These are phyloP conservation scores for Cryptocephalus moraei DNA, from an alignment of 2,888 invertebrate species.

Conservation along the genomic window DNA sequence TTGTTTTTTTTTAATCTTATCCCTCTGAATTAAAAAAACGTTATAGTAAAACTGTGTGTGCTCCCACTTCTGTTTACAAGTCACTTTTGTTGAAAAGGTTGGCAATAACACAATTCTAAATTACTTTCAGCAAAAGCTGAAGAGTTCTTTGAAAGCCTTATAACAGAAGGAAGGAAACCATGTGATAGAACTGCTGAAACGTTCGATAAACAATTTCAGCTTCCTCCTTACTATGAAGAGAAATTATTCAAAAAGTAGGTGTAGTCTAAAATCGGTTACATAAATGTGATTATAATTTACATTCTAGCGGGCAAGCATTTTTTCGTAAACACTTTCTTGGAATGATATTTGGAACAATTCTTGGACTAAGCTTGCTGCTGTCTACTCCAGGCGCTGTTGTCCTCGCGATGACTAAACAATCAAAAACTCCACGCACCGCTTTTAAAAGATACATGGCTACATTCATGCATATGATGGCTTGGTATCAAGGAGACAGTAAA, in stretches of 20 bases:
- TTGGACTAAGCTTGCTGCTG: conserved; percentile 64
- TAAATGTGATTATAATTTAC: background rate
- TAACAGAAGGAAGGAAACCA: conserved; percentile 20
- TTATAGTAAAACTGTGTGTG: no score
- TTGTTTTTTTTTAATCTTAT: no score
- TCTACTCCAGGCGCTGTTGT: conserved; percentile 62
- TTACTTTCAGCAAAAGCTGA: no score
- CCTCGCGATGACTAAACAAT: conserved; percentile 60
- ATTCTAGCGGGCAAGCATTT: conserved; percentile 59
- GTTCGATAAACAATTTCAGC: conserved; percentile 37
- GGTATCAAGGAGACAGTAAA: conserved; percentile 64
- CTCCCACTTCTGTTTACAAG: no score
- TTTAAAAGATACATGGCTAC: conserved; percentile 73
- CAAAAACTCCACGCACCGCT: conserved; percentile 52
- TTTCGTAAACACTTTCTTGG: conserved; percentile 59
- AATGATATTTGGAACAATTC: conserved; percentile 60
- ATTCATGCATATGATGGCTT: conserved; percentile 59
- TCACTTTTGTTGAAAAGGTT: no score
- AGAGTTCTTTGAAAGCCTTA: no score
- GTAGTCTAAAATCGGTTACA: conserved; percentile 16
- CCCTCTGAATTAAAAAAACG: no score
- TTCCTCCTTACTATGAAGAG: conserved; percentile 60
- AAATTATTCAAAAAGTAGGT: conserved; percentile 53
- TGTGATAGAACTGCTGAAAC: conserved; percentile 41
- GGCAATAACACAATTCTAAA: no score